Conservation (phyloP, 2,797 vertebrate species). For the Acridotheres tristis region DNA sequence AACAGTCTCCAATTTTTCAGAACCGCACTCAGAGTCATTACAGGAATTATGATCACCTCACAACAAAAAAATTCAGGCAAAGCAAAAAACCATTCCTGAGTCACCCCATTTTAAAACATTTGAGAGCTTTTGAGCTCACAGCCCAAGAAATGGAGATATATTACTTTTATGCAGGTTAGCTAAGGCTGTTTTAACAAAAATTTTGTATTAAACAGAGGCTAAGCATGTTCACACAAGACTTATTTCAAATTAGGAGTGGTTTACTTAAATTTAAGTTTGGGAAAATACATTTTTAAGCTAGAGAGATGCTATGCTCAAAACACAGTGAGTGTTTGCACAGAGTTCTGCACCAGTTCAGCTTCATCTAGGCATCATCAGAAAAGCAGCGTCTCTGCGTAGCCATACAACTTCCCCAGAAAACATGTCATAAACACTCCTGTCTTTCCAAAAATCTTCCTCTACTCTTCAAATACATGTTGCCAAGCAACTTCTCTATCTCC, state of each 20-base stretch:
- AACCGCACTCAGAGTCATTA: background rate
- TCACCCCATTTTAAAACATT: background rate
- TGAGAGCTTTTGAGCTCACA: background rate
- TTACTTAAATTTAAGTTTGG: background rate
- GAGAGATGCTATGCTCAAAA: background rate
- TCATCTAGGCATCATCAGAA: background rate
- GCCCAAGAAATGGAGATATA: background rate
- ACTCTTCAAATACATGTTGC: background rate
- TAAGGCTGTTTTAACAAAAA: background rate
- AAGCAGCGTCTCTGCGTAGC: background rate
- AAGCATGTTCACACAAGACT: background rate
- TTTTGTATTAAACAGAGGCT: background rate
- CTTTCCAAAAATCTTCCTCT: background rate
- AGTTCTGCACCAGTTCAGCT: background rate
- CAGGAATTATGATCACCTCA: background rate
- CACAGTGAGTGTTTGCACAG: accelerated
- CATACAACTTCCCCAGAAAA: background rate
- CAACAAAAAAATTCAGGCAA: background rate
- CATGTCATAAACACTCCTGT: background rate
- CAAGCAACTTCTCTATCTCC: background rate
- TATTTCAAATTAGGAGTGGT: background rate
- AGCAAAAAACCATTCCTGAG: background rate
- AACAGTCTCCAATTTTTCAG: background rate
- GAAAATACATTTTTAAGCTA: background rate
- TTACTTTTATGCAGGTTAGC: background rate